Evolutionary conservation across 2,888 invertebrate genomes (phyloP), one percentile per base, ranked within the genome.

Genomic region (Gymnocheta viridis): DNA sequence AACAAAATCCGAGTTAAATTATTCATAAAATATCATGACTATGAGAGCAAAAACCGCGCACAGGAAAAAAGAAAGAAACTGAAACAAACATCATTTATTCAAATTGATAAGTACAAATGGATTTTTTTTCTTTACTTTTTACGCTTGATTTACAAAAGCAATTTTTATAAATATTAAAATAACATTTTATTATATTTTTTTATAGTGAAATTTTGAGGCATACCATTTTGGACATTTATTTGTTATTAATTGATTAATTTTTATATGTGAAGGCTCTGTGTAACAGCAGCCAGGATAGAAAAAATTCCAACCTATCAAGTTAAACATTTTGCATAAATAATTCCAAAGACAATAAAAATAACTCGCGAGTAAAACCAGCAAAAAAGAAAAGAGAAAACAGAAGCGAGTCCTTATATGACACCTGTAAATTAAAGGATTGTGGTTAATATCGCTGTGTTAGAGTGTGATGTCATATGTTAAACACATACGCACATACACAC

Each of bases 391-490:
- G n/a, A 44, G 14, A 22, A 17, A 54, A 41, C 14, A 24, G 27
- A 66, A 60, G 22, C 19, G 35, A 58, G 29, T 69, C 49, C 80
- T 47, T 67, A 77, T 81, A 84, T 84, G 77, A 84, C 84, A 84
- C 84, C 81, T 84, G 84, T 81, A 84, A 84, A 81, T 84, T 84
- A 84, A 80, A 84, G 84, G 76, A 73, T 81, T 84, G 84, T 84
- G 84, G 84, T 80, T 80, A 76, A 44, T 32, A 19, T 9, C 44
- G 38, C 35, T 17, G 47, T 72, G 24, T n/a, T 3, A 29, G 64
- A 12, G 64, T 47, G 72, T 49, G 49, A 54, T 78, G 56, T 67
- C 22, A 58, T 58, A n/a, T n/a, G n/a, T n/a, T n/a, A 29, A 56
- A 29, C 24, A n/a, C n/a, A n/a, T 1, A 0, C 44, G 35, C 29